These are phyloP conservation scores for Nyctereutes procyonoides DNA, from an alignment of 2,113 vertebrate genomes.

Conservation along the genomic window DNA sequence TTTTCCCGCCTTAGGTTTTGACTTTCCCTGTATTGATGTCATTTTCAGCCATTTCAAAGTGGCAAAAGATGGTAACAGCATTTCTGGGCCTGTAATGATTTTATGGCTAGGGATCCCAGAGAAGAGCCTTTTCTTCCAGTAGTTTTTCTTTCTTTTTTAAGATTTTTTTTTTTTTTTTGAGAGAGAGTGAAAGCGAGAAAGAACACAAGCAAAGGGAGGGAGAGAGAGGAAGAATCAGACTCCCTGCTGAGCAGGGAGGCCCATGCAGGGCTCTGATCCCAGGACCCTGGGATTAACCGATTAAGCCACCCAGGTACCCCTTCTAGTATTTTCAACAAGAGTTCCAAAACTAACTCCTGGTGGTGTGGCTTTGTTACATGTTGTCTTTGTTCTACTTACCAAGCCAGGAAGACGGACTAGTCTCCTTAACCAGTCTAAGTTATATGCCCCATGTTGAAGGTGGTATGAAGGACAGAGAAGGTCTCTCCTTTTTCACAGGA, in stretches of 20 bases:
- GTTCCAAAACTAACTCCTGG: not conserved
- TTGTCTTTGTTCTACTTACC: not conserved
- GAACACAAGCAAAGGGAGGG: too few relatives aligned
- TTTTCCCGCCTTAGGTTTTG: not conserved
- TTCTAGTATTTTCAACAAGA: not conserved
- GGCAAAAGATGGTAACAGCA: not conserved
- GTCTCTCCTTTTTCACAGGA: not conserved
- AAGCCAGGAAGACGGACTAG: not conserved
- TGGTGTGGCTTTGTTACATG: not conserved
- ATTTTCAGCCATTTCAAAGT: not conserved
- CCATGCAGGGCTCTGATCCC: too few relatives aligned
- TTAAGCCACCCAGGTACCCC: too few relatives aligned
- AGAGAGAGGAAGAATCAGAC: too few relatives aligned
- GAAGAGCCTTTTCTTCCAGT: not conserved
- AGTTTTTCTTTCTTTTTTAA: not conserved
- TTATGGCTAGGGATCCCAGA: not conserved
- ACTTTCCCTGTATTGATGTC: not conserved
- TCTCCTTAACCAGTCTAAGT: not conserved
- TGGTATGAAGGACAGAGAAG: not conserved
- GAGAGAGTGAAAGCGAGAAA: too few relatives aligned
- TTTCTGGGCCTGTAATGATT: not conserved
- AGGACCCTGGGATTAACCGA: too few relatives aligned
- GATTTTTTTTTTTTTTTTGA: too few relatives aligned
- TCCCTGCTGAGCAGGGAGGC: too few relatives aligned
- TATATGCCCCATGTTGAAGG: not conserved